Evolutionary conservation across 2,113 vertebrate genomes (phyloP).

Genomic region (Numida meleagris): DNA sequence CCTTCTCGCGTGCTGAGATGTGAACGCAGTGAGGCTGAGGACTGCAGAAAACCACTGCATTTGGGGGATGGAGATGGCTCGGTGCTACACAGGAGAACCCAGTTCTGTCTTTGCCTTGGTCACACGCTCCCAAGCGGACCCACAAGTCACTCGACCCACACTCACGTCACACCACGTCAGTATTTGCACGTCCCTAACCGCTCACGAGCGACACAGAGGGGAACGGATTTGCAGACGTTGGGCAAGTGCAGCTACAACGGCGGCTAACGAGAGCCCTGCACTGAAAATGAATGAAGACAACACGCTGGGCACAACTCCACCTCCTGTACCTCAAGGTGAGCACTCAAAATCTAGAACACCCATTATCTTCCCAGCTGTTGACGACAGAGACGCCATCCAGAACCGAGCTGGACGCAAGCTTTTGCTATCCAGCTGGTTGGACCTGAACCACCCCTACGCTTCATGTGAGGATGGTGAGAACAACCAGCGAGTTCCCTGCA

Average conservation of each 20-base stretch:
- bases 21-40: not conserved
- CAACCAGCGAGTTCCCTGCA: not conserved
- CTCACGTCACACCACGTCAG: rapidly evolving
- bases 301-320: not conserved
- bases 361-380: not conserved
- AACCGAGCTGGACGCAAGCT: not conserved
- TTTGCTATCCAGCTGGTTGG: not conserved
- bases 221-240: not conserved
- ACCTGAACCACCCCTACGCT: not conserved
- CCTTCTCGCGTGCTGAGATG: not conserved
- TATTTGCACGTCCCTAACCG: not conserved
- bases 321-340: not conserved
- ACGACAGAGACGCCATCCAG: not conserved
- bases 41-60: not conserved
- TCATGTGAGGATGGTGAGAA: rapidly evolving
- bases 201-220: not conserved
- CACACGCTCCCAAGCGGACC: not conserved
- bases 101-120: not conserved
- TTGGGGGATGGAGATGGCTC: not conserved
- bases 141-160: not conserved
- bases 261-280: not conserved
- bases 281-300: not conserved
- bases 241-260: not conserved
- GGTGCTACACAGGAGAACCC: not conserved
- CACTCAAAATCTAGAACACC: not conserved